Percentiles rank a stretch among this genome's conserved stretches.
Evolutionary conservation across 1,140 invertebrate genomes (phyloP).

Genomic region (Apocrypta bakeri): DNA sequence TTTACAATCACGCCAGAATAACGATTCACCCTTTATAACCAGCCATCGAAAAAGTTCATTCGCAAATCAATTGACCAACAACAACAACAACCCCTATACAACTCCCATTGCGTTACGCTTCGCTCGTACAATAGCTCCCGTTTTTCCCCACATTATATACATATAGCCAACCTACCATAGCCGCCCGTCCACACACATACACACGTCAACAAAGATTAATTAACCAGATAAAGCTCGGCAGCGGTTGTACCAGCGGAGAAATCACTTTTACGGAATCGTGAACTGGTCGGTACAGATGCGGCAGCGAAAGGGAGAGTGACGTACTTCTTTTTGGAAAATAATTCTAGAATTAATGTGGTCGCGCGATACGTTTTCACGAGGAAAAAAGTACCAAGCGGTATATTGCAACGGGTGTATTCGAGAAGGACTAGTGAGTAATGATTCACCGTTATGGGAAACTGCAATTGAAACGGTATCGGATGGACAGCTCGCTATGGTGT

Average conservation of each 20-base stretch:
- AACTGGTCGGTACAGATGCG: not conserved
- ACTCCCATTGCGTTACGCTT: not conserved
- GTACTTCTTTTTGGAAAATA: not conserved
- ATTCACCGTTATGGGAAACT: too few species aligned
- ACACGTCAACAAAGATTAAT: slow-evolving; percentile 69
- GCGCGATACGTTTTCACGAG: not conserved
- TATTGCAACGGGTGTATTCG: too few species aligned
- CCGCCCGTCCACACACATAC: slow-evolving; percentile 40
- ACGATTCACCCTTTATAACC: not conserved
- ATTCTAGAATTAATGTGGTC: not conserved
- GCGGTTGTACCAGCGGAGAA: slow-evolving; percentile 47
- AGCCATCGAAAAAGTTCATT: not conserved
- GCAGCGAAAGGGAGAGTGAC: not conserved
- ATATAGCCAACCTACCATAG: slow-evolving; percentile 5
- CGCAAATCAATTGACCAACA: too few species aligned
- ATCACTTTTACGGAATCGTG: not conserved
- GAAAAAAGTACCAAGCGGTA: too few species aligned
- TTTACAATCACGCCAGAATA: not conserved
- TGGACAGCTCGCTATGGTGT: too few species aligned
- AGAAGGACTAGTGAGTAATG: too few species aligned
- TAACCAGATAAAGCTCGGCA: slow-evolving; percentile 70
- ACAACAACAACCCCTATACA: too few species aligned
- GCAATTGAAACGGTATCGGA: too few species aligned
- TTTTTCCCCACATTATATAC: slow-evolving; percentile 46
- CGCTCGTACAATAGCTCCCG: not conserved